Conservation (phyloP, 2,888 invertebrate genomes). For the Ametastegia equiseti region DNA sequence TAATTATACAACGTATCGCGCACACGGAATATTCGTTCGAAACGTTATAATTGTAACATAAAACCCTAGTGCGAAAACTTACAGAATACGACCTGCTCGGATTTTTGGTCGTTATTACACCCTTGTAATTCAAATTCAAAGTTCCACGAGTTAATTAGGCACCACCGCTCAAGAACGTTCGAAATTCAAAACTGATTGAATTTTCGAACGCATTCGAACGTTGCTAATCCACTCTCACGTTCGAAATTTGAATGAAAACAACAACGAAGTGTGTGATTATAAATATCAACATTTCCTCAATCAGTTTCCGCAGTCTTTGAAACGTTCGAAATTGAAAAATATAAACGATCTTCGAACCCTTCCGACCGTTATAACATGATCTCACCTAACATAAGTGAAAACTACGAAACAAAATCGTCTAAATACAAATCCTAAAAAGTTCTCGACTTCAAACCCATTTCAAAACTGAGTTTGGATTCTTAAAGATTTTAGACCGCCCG, state of each 20-base stretch:
- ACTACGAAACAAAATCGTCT: neutral
- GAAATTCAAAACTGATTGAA: neutral
- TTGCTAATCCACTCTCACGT: neutral
- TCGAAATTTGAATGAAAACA: neutral
- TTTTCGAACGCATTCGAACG: neutral
- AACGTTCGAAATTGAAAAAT: neutral
- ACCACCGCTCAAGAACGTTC: neutral
- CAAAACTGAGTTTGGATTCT: neutral
- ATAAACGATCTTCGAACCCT: neutral
- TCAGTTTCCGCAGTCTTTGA: neutral
- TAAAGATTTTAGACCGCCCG: neutral
- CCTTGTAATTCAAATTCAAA: too few species aligned
- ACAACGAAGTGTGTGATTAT: neutral
- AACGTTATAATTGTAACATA: neutral
- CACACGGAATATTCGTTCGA: neutral
- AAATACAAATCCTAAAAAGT: neutral
- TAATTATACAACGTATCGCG: neutral
- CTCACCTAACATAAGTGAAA: neutral
- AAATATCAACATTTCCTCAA: neutral
- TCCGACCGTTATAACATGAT: neutral
- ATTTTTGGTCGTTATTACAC: neutral
- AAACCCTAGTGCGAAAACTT: neutral
- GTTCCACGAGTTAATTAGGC: too few species aligned
- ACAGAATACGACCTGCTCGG: neutral
- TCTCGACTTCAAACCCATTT: neutral